These are phyloP conservation scores for Anarsia innoxiella DNA, from an alignment of 2,888 invertebrate species.

Conservation along the genomic window DNA sequence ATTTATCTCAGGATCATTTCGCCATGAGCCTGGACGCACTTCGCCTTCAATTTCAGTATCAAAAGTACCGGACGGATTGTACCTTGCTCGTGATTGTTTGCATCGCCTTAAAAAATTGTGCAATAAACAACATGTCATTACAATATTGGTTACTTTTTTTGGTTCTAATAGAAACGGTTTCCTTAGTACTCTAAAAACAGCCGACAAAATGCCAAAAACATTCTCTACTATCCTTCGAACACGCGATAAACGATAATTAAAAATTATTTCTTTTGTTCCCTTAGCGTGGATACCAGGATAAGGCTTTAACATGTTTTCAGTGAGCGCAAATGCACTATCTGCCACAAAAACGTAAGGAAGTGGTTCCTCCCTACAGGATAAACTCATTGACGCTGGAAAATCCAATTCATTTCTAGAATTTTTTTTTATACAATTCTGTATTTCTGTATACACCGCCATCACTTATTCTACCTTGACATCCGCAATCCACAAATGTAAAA, in stretches of 20 bases:
- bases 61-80: not conserved
- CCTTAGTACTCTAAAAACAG: not conserved
- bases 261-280: not conserved
- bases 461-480: slow-evolving; percentile 9
- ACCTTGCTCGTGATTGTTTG: not conserved
- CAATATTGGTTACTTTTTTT: not conserved
- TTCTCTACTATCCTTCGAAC: not conserved
- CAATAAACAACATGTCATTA: not conserved
- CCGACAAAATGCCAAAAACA: not conserved
- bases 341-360: not conserved
- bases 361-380: slow-evolving; percentile 13
- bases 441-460: slow-evolving; percentile 6
- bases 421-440: not conserved
- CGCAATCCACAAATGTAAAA: slow-evolving; percentile 8
- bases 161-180: not conserved
- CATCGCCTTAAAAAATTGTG: slow-evolving; percentile 4
- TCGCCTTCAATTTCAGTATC: not conserved
- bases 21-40: not conserved
- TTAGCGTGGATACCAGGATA: not conserved
- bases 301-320: not conserved
- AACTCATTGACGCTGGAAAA: too few relatives aligned
- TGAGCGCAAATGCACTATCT: not conserved
- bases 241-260: not conserved
- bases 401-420: not conserved
- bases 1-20: not conserved